A percentile compares a stretch with the other conserved stretches of the same genome.
phyloP scores from a whole-genome alignment of 2,113 vertebrate species.

The Rhea pennata region DNA sequence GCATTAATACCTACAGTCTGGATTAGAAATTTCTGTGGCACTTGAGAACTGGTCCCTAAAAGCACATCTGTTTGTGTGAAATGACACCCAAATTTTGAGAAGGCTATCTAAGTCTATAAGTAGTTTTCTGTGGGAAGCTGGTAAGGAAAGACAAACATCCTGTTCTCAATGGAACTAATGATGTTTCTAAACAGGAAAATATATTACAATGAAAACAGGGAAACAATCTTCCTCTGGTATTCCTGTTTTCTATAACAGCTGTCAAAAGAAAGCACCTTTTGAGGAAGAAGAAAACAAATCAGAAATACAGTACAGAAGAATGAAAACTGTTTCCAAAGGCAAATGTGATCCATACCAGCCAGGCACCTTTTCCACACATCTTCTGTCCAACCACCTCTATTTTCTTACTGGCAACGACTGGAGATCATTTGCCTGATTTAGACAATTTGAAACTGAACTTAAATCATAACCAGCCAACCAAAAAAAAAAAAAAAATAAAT shows the following conservation, averaged over 20 bases:
- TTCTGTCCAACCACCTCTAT: not conserved
- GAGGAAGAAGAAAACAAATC: not conserved
- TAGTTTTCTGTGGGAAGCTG: not conserved
- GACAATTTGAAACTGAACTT: not conserved
- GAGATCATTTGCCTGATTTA: not conserved
- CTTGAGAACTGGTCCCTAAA: not conserved
- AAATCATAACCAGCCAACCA: not conserved
- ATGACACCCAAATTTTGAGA: not conserved
- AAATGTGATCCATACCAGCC: not conserved
- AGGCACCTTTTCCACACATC: not conserved
- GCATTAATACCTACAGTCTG: not conserved
- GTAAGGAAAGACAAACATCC: conserved; percentile 4
- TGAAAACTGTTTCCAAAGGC: not conserved
- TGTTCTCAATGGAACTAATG: not conserved
- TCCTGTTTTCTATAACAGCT: not conserved
- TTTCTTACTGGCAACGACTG: not conserved
- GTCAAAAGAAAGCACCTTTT: not conserved
- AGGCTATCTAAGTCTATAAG: not conserved
- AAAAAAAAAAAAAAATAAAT: too few relatives aligned
- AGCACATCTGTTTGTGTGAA: not conserved
- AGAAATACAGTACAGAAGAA: not conserved
- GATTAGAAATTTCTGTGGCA: not conserved
- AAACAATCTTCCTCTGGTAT: not conserved
- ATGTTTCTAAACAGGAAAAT: conserved; percentile 16
- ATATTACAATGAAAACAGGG: not conserved